Base-by-base conservation (phyloP, 2,113 vertebrate species). In the Collichthys lucidus region DNA sequence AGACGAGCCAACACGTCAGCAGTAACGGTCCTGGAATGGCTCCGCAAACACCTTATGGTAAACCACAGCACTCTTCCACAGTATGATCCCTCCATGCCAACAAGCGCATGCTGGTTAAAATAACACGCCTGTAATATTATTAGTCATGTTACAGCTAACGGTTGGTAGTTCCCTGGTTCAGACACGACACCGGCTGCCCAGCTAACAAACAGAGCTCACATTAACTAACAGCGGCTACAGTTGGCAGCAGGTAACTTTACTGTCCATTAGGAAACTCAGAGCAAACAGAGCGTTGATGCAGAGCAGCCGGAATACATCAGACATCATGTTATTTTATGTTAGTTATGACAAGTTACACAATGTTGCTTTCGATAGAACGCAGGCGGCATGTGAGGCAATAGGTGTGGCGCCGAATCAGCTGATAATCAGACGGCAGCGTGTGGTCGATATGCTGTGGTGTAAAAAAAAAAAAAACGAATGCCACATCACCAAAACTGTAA, bases 1-100 rank as follows among this genome's bases (percentile, higher is more conserved):
- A 93, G 60, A 55, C 11, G 1, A 96, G 93, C 82, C 96, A 94
- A 66, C 95, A 95, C 84, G 91, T n/a, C 82, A 83, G 63, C 80
- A 92, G 86, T 79, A 94, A 94, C 29, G 89, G 92, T 56, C 89
- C 83, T 3, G 87, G 81, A 44, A 47, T 49, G 0, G 65, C 78
- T 4, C 87, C 80, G 24, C 86, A 82, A 19, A 69, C 74, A 4
- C 76, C 86, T n/a, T 77, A 79, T 22, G 90, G 91, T 92, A 88
- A 88, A 47, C 64, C 19, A 66, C 53, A 44, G 77, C 26, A 70
- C 11, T 15, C 22, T 50, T 55, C 5, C 3, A 35, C 74, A 31
- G 14, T 12, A 16, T 11, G 17, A 12, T 67, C 50, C 40, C 5
- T 50, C 0, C 35, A 35, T 55, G 15, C 6, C 35, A 40, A 40